Conservation (phyloP, 2,888 invertebrate genomes). For the Agrochola lychnidis region DNA sequence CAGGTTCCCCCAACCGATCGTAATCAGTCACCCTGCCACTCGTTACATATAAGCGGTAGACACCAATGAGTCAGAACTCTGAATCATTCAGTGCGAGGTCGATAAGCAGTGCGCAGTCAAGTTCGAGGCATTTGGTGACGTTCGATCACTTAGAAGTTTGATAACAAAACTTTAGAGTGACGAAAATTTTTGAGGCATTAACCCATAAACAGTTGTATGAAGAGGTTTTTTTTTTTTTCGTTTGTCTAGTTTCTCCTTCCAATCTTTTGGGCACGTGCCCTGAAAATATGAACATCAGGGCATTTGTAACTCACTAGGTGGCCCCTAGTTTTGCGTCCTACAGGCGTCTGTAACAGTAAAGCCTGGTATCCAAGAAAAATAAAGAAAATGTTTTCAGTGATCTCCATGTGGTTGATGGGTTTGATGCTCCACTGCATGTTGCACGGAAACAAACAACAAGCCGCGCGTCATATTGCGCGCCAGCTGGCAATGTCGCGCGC, state of each 20-base stretch:
- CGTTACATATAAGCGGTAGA: slow-evolving; percentile 20
- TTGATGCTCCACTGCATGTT: too few relatives aligned
- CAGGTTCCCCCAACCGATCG: slow-evolving; percentile 14
- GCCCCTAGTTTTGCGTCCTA: neutral
- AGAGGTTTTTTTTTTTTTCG: neutral
- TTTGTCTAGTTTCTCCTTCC: neutral
- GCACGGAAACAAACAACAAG: too few relatives aligned
- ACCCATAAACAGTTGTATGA: neutral
- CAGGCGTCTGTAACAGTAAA: neutral
- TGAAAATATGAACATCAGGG: neutral
- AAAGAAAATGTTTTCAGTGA: too few relatives aligned
- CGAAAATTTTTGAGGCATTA: neutral
- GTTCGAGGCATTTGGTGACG: slow-evolving; percentile 37
- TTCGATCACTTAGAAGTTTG: slow-evolving; percentile 15
- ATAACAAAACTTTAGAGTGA: neutral
- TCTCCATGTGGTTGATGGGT: too few relatives aligned
- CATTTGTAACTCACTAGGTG: too few relatives aligned
- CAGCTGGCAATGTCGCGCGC: too few relatives aligned
- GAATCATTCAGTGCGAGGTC: slow-evolving; percentile 37
- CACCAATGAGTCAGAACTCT: slow-evolving; percentile 48
- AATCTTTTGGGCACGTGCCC: neutral
- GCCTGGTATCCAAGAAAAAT: too few relatives aligned
- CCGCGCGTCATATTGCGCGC: too few relatives aligned
- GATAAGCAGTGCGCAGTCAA: slow-evolving; percentile 43
- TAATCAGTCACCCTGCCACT: slow-evolving; percentile 18